Evolutionary conservation across 2,113 vertebrate species (phyloP).

Genomic region (Cacatua alba): DNA sequence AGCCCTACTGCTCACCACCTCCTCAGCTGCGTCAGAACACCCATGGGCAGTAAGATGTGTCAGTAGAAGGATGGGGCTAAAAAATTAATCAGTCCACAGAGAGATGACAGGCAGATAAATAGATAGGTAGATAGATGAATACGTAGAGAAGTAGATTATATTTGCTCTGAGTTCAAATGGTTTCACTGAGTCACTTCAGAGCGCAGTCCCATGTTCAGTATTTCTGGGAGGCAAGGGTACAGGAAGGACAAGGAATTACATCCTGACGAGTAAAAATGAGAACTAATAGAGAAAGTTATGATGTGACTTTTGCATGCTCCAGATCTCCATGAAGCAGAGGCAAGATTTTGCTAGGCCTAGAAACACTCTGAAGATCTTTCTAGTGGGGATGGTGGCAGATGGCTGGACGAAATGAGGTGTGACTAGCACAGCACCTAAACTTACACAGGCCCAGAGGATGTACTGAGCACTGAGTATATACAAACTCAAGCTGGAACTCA

Average conservation of each 20-base stretch:
- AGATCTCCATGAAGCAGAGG: background rate
- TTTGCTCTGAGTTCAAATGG: background rate
- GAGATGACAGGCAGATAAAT: background rate
- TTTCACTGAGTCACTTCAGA: background rate
- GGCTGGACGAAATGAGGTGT: background rate
- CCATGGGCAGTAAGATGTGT: background rate
- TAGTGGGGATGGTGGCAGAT: background rate
- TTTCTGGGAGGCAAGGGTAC: background rate
- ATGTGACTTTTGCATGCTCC: background rate
- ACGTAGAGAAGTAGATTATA: background rate
- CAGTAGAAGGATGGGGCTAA: background rate
- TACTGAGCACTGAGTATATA: background rate
- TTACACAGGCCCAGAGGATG: background rate
- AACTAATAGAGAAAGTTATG: background rate
- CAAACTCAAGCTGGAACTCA: background rate
- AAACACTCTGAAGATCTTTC: background rate
- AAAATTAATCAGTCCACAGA: background rate
- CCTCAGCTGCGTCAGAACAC: background rate
- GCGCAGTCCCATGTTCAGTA: background rate
- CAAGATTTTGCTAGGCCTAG: background rate
- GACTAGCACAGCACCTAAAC: background rate
- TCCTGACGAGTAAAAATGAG: background rate
- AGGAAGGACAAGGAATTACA: background rate
- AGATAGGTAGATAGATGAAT: background rate
- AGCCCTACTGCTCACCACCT: background rate